phyloP scores from a whole-genome alignment of 2,797 vertebrate species.

The Rhynchonycteris naso region DNA sequence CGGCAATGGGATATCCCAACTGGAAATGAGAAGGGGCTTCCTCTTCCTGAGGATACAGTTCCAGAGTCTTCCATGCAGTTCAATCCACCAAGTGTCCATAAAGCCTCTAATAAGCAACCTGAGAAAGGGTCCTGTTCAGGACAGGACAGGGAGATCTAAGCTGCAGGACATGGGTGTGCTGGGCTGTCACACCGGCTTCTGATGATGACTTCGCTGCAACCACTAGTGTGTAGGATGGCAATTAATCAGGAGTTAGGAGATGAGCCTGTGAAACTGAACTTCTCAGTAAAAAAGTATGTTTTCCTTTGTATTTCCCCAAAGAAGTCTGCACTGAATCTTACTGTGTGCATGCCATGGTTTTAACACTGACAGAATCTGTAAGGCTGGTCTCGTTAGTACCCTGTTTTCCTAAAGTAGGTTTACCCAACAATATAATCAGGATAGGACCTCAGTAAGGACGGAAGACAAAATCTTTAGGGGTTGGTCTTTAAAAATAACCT shows the following conservation, averaged over 20 bases:
- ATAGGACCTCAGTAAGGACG: not conserved
- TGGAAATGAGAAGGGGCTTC: not conserved
- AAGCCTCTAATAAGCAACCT: not conserved
- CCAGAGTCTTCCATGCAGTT: not conserved
- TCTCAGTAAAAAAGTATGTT: not conserved
- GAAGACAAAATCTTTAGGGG: slow-evolving; percentile 5
- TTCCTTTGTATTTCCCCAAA: not conserved
- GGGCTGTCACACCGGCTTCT: not conserved
- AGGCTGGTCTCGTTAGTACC: not conserved
- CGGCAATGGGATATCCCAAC: not conserved
- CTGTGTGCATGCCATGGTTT: not conserved
- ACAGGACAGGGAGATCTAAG: not conserved
- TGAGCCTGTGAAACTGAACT: not conserved
- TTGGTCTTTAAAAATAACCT: not conserved
- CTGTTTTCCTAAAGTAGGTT: not conserved
- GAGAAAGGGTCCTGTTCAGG: not conserved
- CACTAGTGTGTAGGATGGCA: not conserved
- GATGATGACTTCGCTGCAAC: not conserved
- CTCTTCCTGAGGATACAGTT: not conserved
- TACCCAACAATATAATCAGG: not conserved
- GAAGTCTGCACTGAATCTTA: not conserved
- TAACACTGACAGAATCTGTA: not conserved
- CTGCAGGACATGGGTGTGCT: not conserved
- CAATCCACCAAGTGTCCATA: not conserved
- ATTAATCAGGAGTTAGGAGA: not conserved